A percentile compares a stretch with the other conserved stretches of the same genome.
Evolutionary conservation across 2,797 vertebrate species (phyloP).

Genomic region (Pseudomugil gertrudae): DNA sequence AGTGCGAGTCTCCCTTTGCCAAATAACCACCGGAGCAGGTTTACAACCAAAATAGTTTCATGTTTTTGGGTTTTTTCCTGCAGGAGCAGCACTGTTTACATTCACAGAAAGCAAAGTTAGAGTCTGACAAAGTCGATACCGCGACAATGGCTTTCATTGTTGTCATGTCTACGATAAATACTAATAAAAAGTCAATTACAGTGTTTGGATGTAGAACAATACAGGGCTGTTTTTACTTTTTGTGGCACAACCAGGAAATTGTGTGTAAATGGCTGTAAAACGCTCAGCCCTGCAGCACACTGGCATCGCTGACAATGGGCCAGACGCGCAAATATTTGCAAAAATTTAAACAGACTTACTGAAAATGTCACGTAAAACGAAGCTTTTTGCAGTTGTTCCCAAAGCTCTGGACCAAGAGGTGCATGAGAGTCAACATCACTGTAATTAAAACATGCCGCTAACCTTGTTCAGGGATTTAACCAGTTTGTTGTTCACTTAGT

Average conservation of each 20-base stretch:
- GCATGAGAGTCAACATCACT: neutral
- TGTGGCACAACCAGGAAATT: neutral
- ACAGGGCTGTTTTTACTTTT: neutral
- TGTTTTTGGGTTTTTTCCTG: neutral
- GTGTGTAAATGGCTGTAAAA: slow-evolving; percentile 14
- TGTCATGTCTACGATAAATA: slow-evolving; percentile 1
- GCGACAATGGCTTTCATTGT: slow-evolving; percentile 16
- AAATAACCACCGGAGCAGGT: no score
- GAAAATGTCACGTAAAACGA: neutral
- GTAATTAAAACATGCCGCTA: neutral
- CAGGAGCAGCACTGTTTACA: neutral
- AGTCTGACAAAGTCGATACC: neutral
- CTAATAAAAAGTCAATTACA: slow-evolving; percentile 21
- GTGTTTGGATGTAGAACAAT: slow-evolving; percentile 6
- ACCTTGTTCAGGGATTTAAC: slow-evolving; percentile 3
- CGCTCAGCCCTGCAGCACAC: neutral
- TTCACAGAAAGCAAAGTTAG: slow-evolving; percentile 7
- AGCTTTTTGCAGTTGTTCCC: neutral
- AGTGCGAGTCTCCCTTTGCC: neutral
- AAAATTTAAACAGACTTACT: neutral
- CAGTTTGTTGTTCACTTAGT: slow-evolving; percentile 6
- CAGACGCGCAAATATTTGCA: slow-evolving; percentile 3
- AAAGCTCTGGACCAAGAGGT: neutral
- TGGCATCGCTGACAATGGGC: neutral
- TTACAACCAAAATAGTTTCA: neutral